Conservation (phyloP, 2,113 vertebrate species). For the Cacatua alba region DNA sequence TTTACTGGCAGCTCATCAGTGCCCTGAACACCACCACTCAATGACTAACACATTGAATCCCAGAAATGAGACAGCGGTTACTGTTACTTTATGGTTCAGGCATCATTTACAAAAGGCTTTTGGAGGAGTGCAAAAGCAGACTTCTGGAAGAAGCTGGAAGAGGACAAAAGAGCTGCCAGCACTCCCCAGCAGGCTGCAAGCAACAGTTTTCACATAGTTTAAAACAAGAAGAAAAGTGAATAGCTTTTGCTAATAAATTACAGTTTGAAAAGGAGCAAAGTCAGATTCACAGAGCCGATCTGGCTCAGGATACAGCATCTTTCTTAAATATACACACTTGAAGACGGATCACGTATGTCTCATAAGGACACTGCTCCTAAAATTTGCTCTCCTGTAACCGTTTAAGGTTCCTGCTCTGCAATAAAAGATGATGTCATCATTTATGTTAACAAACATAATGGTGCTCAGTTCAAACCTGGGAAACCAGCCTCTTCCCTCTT, state of each 20-base stretch:
- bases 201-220: background rate
- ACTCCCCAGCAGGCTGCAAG: conserved; percentile 1
- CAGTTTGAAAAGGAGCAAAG: background rate
- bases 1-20: background rate
- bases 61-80: background rate
- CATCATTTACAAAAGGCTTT: conserved; percentile 35
- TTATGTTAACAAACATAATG: background rate
- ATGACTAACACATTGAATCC: background rate
- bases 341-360: background rate
- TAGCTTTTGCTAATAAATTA: background rate
- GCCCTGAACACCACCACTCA: background rate
- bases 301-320: background rate
- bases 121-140: conserved; percentile 29
- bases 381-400: background rate
- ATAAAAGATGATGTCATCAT: conserved; percentile 13
- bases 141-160: conserved; percentile 1
- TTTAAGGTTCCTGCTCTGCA: background rate
- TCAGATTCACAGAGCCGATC: background rate
- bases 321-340: background rate
- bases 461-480: background rate
- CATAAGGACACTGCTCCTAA: background rate
- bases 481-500: background rate
- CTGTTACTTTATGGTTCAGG: background rate
- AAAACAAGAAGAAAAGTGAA: background rate
- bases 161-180: background rate